phyloP scores from a whole-genome alignment of 2,888 invertebrate species.

The Cryptus armator region DNA sequence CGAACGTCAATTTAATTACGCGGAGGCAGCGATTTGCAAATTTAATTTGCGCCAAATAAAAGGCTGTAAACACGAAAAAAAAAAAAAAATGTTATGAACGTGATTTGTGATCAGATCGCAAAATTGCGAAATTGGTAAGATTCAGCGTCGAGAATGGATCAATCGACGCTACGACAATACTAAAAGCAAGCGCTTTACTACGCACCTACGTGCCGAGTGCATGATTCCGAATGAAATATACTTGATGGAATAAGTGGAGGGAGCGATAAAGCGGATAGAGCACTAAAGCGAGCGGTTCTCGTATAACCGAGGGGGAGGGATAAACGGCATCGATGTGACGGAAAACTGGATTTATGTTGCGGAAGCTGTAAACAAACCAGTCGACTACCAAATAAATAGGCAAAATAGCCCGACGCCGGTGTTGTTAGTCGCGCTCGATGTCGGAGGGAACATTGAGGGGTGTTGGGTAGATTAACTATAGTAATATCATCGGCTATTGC shows the following conservation, averaged over 20 bases:
- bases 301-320: constrained; percentile 54
- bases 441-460: constrained; percentile 23
- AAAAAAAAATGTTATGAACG: too few species aligned
- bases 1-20: too few species aligned
- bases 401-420: constrained; percentile 69
- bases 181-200: constrained; percentile 3
- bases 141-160: not conserved
- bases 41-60: too few species aligned
- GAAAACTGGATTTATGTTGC: constrained; percentile 78
- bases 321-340: constrained; percentile 78
- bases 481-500: not conserved
- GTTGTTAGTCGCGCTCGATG: constrained; percentile 53
- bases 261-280: constrained; percentile 35
- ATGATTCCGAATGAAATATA: constrained; percentile 45
- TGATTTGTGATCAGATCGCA: not conserved
- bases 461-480: constrained; percentile 25
- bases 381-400: constrained; percentile 71
- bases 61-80: too few species aligned
- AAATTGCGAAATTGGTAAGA: not conserved
- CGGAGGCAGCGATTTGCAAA: too few species aligned
- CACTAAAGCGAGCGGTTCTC: constrained; percentile 41
- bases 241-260: constrained; percentile 29
- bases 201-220: constrained; percentile 19
- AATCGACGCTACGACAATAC: not conserved
- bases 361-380: constrained; percentile 78